These are phyloP conservation scores for Premnoplex brunnescens DNA, from an alignment of 2,797 vertebrate species.

Conservation along the genomic window DNA sequence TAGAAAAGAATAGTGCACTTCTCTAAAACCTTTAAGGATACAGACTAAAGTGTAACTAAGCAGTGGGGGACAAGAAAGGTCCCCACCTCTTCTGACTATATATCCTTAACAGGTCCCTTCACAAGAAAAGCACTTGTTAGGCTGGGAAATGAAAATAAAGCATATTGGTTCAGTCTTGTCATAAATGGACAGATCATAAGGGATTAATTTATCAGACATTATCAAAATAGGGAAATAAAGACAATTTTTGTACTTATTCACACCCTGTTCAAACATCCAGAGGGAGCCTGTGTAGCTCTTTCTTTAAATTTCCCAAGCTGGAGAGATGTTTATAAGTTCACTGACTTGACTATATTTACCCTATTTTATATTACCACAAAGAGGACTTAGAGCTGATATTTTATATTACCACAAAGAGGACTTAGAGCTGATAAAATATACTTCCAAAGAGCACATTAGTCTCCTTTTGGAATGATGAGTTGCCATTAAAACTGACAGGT, in stretches of 20 bases:
- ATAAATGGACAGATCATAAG: background rate
- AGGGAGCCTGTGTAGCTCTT: background rate
- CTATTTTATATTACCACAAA: slow-evolving; percentile 10
- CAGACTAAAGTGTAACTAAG: background rate
- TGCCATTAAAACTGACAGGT: slow-evolving; percentile 53
- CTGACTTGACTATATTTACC: background rate
- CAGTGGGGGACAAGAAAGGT: background rate
- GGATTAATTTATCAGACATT: background rate
- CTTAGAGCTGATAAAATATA: slow-evolving; percentile 18
- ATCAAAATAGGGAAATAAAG: background rate
- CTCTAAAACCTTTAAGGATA: background rate
- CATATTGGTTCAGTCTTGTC: background rate
- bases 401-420: slow-evolving; percentile 20
- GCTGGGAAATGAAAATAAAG: background rate
- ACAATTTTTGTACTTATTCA: background rate
- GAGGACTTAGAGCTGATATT: slow-evolving; percentile 14
- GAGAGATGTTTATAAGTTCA: background rate
- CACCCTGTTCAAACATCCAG: background rate
- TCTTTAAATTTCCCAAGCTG: background rate
- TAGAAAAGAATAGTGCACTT: background rate
- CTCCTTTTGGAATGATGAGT: slow-evolving; percentile 31
- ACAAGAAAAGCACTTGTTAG: background rate
- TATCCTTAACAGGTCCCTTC: background rate
- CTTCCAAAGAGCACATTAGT: slow-evolving; percentile 53
- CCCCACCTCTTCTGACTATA: background rate